Evolutionary conservation across 2,797 vertebrate species (phyloP).

Genomic region (Eospalax fontanierii): DNA sequence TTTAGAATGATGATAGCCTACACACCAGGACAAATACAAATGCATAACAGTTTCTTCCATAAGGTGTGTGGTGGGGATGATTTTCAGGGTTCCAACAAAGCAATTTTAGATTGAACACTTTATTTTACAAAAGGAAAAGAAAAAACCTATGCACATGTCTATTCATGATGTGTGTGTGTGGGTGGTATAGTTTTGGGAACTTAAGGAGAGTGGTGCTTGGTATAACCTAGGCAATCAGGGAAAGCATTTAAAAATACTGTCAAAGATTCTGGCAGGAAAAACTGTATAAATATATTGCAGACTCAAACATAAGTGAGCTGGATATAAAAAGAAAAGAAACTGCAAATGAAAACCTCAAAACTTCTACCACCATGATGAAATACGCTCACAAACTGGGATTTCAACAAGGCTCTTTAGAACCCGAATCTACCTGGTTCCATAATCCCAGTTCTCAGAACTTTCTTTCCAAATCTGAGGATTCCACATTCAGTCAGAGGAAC

Average conservation of each 20-base stretch:
- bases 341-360: conserved; percentile 81
- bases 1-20: conserved; percentile 54
- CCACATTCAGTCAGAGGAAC: conserved; percentile 72
- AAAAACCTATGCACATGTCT: conserved; percentile 61
- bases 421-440: conserved; percentile 69
- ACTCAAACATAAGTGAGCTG: conserved; percentile 76
- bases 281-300: conserved; percentile 80
- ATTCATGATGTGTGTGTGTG: conserved; percentile 73
- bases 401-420: conserved; percentile 61
- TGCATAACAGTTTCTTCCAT: conserved; percentile 2
- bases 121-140: conserved; percentile 66
- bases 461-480: conserved; percentile 74
- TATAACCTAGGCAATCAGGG: conserved; percentile 81
- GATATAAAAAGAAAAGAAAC: conserved; percentile 82
- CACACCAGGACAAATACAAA: conserved; percentile 22
- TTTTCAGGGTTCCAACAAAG: conserved; percentile 61
- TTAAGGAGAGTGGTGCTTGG: conserved; percentile 74
- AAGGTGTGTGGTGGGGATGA: conserved; percentile 52
- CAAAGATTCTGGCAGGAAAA: conserved; percentile 79
- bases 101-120: conserved; percentile 80
- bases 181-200: conserved; percentile 81
- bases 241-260: conserved; percentile 84
- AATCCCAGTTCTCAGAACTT: conserved; percentile 71
- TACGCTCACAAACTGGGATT: conserved; percentile 71
- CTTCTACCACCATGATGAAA: conserved; percentile 70